phyloP scores from a whole-genome alignment of 2,888 invertebrate species.

The Callyntrura guangdongensis region DNA sequence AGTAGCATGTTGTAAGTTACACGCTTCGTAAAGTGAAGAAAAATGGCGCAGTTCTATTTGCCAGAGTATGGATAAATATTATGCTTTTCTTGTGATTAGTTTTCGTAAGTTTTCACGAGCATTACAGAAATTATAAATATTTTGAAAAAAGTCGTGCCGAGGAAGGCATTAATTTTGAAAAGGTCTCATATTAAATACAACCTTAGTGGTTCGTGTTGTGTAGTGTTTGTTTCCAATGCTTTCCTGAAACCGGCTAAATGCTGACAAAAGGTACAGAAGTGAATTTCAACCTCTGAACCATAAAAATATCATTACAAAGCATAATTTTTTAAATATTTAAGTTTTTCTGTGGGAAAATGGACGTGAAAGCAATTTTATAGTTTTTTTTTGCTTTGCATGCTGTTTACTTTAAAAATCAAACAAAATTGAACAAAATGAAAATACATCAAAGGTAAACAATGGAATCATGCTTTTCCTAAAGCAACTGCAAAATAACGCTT shows the following conservation, averaged over 20 bases:
- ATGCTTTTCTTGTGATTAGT: neutral
- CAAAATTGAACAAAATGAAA: too few relatives aligned
- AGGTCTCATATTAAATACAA: neutral
- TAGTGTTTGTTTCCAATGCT: neutral
- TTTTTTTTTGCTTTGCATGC: too few relatives aligned
- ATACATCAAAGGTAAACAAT: neutral
- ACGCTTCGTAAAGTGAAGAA: neutral
- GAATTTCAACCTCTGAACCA: too few relatives aligned
- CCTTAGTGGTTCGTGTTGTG: neutral
- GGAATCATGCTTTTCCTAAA: neutral
- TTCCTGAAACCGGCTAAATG: conserved; percentile 55
- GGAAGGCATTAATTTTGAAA: too few relatives aligned
- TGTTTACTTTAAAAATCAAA: too few relatives aligned
- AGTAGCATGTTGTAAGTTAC: neutral
- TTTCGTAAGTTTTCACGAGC: neutral
- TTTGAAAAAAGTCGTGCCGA: neutral
- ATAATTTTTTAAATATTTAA: too few relatives aligned
- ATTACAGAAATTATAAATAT: neutral
- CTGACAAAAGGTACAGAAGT: conserved; percentile 60
- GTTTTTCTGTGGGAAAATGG: too few relatives aligned
- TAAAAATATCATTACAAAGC: too few relatives aligned
- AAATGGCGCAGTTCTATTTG: conserved; percentile 49
- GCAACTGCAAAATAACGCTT: too few relatives aligned
- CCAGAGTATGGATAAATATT: conserved; percentile 58
- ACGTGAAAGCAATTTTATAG: neutral